A percentile compares a stretch with the other conserved stretches of the same genome.
Evolutionary conservation across 2,113 vertebrate species (phyloP).

Genomic region (Pagrus major): DNA sequence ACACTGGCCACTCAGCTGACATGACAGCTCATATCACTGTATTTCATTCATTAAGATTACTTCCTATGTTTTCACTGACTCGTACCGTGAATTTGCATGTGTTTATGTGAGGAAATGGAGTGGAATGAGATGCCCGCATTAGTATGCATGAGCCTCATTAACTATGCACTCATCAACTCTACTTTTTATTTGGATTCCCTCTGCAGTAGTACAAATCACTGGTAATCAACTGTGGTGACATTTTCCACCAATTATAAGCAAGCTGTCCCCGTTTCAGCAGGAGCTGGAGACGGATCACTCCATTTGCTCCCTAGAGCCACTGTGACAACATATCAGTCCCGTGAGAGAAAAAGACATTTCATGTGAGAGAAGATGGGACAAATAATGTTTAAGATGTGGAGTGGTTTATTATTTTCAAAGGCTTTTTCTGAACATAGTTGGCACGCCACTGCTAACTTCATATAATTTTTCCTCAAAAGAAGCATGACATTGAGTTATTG

Average conservation of each 20-base stretch:
- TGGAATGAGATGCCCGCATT: slow-evolving; percentile 68
- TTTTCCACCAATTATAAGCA: slow-evolving; percentile 82
- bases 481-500: background rate
- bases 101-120: slow-evolving; percentile 74
- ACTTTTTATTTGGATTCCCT: slow-evolving; percentile 74
- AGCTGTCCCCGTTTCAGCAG: slow-evolving; percentile 63
- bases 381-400: slow-evolving; percentile 32
- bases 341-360: slow-evolving; percentile 54
- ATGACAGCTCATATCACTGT: slow-evolving; percentile 31
- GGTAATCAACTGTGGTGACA: slow-evolving; percentile 84
- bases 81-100: slow-evolving; percentile 72
- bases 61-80: slow-evolving; percentile 50
- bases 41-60: slow-evolving; percentile 50
- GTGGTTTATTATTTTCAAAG: slow-evolving; percentile 14
- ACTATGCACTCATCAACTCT: slow-evolving; percentile 79
- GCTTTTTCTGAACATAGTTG: slow-evolving; percentile 4
- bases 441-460: background rate
- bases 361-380: slow-evolving; percentile 27
- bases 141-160: slow-evolving; percentile 80
- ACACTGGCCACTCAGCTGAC: slow-evolving; percentile 38
- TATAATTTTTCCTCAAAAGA: background rate
- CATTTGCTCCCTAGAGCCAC: slow-evolving; percentile 49
- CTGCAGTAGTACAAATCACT: slow-evolving; percentile 80
- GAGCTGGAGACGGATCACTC: slow-evolving; percentile 61
- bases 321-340: slow-evolving; percentile 52